Conservation (phyloP, 2,888 invertebrate species). For the Eulithis prunata region DNA sequence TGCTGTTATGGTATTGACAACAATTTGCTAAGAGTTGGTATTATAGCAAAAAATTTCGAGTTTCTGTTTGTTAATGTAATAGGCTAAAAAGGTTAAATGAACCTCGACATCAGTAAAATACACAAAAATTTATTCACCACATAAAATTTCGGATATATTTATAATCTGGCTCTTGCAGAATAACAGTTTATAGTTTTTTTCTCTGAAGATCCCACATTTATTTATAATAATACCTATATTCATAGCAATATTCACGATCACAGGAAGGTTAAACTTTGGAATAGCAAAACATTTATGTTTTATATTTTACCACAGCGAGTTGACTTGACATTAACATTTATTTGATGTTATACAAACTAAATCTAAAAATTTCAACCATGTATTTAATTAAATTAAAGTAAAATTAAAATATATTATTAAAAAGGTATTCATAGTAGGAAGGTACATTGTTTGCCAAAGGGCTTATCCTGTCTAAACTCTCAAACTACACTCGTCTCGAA, state of each 20-base stretch:
- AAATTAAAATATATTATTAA: not conserved
- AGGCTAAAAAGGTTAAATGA: constrained; percentile 13
- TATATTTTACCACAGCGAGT: constrained; percentile 63
- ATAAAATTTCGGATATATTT: constrained; percentile 72
- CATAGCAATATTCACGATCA: constrained; percentile 80
- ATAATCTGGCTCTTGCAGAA: constrained; percentile 78
- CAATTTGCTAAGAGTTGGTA: too few relatives aligned
- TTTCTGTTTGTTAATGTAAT: too few relatives aligned
- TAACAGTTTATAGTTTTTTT: constrained; percentile 75
- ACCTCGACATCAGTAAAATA: constrained; percentile 61
- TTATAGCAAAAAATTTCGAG: too few relatives aligned
- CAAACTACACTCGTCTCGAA: too few relatives aligned
- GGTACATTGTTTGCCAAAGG: too few relatives aligned
- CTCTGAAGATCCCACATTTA: constrained; percentile 74
- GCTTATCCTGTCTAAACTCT: too few relatives aligned
- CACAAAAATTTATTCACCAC: constrained; percentile 84
- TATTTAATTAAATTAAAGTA: not conserved
- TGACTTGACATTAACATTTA: constrained; percentile 54
- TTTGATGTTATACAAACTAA: constrained; percentile 76
- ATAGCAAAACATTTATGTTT: constrained; percentile 67
- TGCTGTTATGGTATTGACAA: too few relatives aligned
- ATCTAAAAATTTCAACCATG: constrained; percentile 43
- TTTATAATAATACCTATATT: constrained; percentile 52
- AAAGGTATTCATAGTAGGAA: too few relatives aligned
- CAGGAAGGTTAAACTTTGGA: constrained; percentile 81